Evolutionary conservation across 2,113 vertebrate species (phyloP).

Genomic region (Odocoileus hemionus): DNA sequence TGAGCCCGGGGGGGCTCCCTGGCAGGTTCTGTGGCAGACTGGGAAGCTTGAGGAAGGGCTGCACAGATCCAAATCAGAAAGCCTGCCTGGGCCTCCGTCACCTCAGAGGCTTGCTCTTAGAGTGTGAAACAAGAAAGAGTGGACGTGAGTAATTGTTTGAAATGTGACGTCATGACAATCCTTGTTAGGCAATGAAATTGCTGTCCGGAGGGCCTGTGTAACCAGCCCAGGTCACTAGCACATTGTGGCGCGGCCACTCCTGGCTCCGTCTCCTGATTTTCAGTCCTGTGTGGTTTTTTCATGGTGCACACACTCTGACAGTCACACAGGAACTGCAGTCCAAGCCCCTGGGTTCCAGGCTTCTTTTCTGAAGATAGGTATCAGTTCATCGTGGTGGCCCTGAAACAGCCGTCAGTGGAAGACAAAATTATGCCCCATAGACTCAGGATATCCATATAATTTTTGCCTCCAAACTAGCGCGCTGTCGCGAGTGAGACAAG

Average conservation of each 20-base stretch:
- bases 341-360: background rate
- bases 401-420: background rate
- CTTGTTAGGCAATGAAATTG: background rate
- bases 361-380: background rate
- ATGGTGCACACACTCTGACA: rapidly evolving
- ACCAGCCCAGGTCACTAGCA: background rate
- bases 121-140: background rate
- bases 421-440: background rate
- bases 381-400: rapidly evolving
- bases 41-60: background rate
- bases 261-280: background rate
- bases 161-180: background rate
- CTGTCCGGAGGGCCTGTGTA: background rate
- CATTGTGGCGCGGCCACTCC: background rate
- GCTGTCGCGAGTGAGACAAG: background rate
- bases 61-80: background rate
- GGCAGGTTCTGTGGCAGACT: rapidly evolving
- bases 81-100: rapidly evolving
- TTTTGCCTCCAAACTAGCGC: background rate
- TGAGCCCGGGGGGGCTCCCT: background rate
- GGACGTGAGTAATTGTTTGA: background rate
- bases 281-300: background rate
- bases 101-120: background rate
- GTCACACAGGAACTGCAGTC: background rate
- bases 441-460: background rate